Conservation (phyloP, 2,113 vertebrate species). For the Channa argus region DNA sequence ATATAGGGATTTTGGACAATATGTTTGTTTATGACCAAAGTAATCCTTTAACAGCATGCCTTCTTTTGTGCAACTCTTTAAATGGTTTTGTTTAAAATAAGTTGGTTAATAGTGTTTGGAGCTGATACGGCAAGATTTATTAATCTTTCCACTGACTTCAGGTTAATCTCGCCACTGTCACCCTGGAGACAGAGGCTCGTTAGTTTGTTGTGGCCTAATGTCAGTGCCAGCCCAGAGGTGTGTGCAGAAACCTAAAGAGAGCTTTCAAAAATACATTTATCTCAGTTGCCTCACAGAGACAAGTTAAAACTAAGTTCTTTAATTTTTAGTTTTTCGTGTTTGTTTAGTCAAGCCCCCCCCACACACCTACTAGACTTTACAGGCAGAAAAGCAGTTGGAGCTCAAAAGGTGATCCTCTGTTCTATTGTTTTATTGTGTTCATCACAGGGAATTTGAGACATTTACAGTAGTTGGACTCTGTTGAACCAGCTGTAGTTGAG, state of each 20-base stretch:
- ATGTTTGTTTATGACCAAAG: no score
- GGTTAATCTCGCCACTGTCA: constrained; percentile 30
- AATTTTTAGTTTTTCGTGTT: constrained; percentile 10
- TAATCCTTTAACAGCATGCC: no score
- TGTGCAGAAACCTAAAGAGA: constrained; percentile 7
- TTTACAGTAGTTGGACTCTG: neutral
- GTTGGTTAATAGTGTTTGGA: constrained; percentile 27
- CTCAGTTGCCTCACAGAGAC: constrained; percentile 9
- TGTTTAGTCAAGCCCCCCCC: neutral
- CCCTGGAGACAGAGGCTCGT: neutral
- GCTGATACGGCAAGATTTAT: constrained; percentile 17
- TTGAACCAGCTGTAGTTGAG: constrained; percentile 24
- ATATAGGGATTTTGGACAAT: no score
- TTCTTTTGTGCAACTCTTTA: no score
- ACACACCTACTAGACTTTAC: neutral
- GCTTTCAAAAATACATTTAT: constrained; percentile 28
- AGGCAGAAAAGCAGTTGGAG: constrained; percentile 23
- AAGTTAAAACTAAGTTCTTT: constrained; percentile 25
- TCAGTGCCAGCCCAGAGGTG: constrained; percentile 36
- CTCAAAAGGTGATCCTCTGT: constrained; percentile 28
- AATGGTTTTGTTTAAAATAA: no score
- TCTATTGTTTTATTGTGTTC: constrained; percentile 43
- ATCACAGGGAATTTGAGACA: constrained; percentile 36
- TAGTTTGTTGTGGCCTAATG: constrained; percentile 42
- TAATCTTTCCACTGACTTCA: constrained; percentile 25